Base-by-base conservation (phyloP, 35 echinoderm and acorn worm species). In the Diadema setosum region DNA sequence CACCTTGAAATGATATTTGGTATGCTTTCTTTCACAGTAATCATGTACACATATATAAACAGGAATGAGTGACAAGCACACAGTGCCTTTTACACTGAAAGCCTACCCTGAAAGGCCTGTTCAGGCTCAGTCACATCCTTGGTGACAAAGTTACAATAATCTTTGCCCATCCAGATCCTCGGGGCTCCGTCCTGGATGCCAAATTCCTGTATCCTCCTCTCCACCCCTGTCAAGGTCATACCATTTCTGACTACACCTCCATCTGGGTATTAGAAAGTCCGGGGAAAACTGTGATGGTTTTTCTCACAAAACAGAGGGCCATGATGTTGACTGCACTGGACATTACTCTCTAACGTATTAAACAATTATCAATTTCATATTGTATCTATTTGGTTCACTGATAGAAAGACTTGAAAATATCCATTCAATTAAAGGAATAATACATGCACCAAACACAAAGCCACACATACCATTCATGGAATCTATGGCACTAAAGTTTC, bases 61-160 rank as follows among this genome's bases (percentile, higher is more conserved):
- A 0, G 49, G 14, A 55, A 55, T 55, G 49, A 55, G 21, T 55
- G 49, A 55, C 21, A 55, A 55, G 49, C 49, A 55, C 1, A 55
- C 21, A 12, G 49, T 55, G n/a, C n/a, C 16, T 31, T 30, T 9
- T n/a, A 33, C 5, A 29, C 32, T 5, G 12, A 9, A 34, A 42
- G 63, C 64, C 45, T 85, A 98, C 96, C 96, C 61, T 94, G 81
- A 74, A 98, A 94, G n/a, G 96, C 78, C 20, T 83, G 65, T 45
- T 90, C 48, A 26, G 92, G 96, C 17, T 91, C 76, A 17, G 92
- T 52, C 4, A 98, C 92, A 92, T 98, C 92, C 36, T 70, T 61
- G 30, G 87, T 83, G 11, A 98, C 91, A 67, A 94, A 92, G 75
- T 99, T 99, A 35, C 89, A 94, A 58, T 99, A 99, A 52, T 99